Evolutionary conservation across 2,113 vertebrate species (phyloP), one percentile per base, ranked within the genome.

Genomic region (Zosterops pallidus): DNA sequence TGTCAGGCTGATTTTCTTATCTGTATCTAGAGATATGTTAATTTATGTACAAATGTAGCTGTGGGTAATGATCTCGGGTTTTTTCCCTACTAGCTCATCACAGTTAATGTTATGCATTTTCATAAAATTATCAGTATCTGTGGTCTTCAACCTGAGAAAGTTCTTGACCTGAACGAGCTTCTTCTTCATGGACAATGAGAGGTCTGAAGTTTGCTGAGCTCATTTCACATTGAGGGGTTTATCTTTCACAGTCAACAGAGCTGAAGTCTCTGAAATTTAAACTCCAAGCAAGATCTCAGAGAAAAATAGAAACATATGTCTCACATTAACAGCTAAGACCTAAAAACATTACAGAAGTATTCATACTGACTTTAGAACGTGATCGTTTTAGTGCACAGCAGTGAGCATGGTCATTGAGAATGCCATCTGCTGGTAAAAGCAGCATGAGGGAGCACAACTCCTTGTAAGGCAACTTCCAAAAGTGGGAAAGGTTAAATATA

Each of bases 381-480:
- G 26, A 29, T 72, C 1, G 1, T 70, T 67, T 85, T 53, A 67
- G 47, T 26, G 53, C 44, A 33, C 2, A 2, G 29, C 50, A 72
- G 18, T 5, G 41, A 63, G 28, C 35, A 63, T 6, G 19, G 80
- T 35, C 94, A 87, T 41, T 92, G 74, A 78, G 68, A 94, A 97
- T 96, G 95, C 95, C 95, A 97, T 74, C 95, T 97, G 85, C 94
- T 97, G 96, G 93, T 77, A 92, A 93, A 89, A 75, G 84, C 67
- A 35, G 25, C 28, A 83, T 0, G 2, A 85, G 28, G 11, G 47
- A 93, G 49, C 1, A 5, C 83, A 68, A 59, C 44, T 64, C 55
- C 37, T 74, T 24, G n/a, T 39, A 14, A 79, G 25, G 12, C 2
- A 0, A 67, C n/a, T 79, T 91, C 33, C 28, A 68, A 83, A 92